phyloP scores from a whole-genome alignment of 1,140 invertebrate species.

The Philopotamus ludificatus region DNA sequence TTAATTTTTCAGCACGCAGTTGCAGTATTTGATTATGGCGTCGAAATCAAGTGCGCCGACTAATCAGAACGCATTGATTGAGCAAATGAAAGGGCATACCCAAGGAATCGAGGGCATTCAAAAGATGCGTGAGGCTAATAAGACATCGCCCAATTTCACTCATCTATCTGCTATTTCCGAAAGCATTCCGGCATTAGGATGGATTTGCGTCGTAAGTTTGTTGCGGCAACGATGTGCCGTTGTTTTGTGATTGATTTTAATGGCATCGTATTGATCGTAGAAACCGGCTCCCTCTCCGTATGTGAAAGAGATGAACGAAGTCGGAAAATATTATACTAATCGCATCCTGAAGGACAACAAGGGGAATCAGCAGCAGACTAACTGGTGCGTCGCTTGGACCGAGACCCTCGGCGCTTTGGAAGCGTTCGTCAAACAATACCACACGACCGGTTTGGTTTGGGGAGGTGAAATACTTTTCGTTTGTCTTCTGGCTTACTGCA shows the following conservation, averaged over 20 bases:
- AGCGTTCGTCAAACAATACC: conserved; percentile 89
- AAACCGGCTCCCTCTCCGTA: conserved; percentile 84
- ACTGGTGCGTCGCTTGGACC: conserved; percentile 95
- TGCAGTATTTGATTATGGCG: conserved; percentile 75
- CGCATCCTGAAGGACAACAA: conserved; percentile 97
- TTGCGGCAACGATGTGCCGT: too few species aligned
- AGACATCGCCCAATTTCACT: conserved; percentile 85
- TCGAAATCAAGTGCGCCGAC: conserved; percentile 69
- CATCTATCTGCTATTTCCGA: conserved; percentile 95
- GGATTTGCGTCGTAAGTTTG: conserved; percentile 79
- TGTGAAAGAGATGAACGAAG: conserved; percentile 97
- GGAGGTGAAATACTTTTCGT: conserved; percentile 58
- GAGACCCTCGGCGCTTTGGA: conserved; percentile 84
- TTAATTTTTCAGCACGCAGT: conserved; percentile 62
- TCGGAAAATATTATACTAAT: conserved; percentile 97
- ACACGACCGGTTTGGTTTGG: conserved; percentile 97
- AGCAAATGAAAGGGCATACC: conserved; percentile 78
- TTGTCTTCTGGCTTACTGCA: background rate
- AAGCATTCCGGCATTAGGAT: conserved; percentile 94
- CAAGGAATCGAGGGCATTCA: conserved; percentile 81
- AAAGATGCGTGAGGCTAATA: conserved; percentile 84
- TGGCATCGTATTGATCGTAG: conserved; percentile 43
- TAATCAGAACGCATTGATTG: conserved; percentile 63
- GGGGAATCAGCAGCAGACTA: conserved; percentile 84
- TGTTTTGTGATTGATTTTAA: background rate